These are phyloP conservation scores for Poecile montanus DNA, from an alignment of 2,797 vertebrate genomes.

Conservation along the genomic window DNA sequence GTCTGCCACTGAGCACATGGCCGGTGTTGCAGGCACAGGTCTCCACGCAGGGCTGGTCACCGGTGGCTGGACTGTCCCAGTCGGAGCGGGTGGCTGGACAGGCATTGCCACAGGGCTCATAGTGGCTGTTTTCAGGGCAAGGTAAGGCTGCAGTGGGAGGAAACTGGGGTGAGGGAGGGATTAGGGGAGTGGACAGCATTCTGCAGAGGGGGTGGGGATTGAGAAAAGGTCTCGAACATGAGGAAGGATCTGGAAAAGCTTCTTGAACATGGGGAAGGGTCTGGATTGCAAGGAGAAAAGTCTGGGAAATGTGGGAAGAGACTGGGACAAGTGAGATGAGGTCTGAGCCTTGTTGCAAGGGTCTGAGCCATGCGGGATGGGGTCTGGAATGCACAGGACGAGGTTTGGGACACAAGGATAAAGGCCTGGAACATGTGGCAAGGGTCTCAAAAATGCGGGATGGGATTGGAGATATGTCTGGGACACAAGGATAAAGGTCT, in stretches of 20 bases:
- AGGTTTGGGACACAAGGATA: background rate
- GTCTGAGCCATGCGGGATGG: background rate
- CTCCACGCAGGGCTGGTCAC: conserved; percentile 77
- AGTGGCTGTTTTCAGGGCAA: conserved; percentile 84
- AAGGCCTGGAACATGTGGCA: background rate
- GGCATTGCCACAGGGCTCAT: conserved; percentile 76
- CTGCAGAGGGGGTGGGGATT: background rate
- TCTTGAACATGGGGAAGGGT: background rate
- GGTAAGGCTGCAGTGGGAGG: conserved; percentile 72
- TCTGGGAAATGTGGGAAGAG: background rate
- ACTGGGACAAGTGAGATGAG: background rate
- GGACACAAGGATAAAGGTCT: background rate
- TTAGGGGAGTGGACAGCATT: background rate
- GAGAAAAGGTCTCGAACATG: background rate
- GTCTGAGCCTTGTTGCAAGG: background rate
- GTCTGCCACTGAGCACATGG: conserved; percentile 75
- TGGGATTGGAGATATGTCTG: background rate
- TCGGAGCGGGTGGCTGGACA: conserved; percentile 81
- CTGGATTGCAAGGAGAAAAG: background rate
- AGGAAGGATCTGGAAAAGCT: background rate
- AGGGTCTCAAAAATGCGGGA: background rate
- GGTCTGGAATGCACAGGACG: background rate
- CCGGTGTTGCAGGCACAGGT: conserved; percentile 72
- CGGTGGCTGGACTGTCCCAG: conserved; percentile 30
- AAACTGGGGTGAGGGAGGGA: background rate